These are phyloP conservation scores for Spatulosminthurus flaviceps DNA, from an alignment of 2,888 invertebrate species.

Conservation along the genomic window DNA sequence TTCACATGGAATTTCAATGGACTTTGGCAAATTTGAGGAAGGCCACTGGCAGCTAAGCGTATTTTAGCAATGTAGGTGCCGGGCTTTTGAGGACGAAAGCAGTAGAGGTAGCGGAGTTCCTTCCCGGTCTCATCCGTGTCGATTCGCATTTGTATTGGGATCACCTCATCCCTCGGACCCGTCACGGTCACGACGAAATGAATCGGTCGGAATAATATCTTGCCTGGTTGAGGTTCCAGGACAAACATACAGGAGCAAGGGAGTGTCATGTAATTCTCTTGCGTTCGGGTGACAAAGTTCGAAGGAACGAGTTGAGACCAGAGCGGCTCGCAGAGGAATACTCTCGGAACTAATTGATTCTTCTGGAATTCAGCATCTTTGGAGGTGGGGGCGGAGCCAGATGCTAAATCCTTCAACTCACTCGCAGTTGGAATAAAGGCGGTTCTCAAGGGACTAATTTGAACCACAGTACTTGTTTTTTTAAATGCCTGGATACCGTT, in stretches of 20 bases:
- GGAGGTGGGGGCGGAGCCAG: neutral
- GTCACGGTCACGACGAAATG: conserved; percentile 44
- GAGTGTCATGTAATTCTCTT: neutral
- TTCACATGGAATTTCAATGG: conserved; percentile 35
- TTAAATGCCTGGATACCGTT: conserved; percentile 26
- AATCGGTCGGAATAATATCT: conserved; percentile 37
- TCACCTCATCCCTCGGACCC: conserved; percentile 29
- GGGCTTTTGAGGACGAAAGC: conserved; percentile 38
- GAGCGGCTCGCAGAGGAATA: conserved; percentile 31
- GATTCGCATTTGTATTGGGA: conserved; percentile 38
- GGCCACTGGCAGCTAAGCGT: conserved; percentile 39
- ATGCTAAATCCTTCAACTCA: conserved; percentile 19
- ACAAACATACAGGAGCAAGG: conserved; percentile 25
- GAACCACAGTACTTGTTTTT: conserved; percentile 10
- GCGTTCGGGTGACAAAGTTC: conserved; percentile 40
- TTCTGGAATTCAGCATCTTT: conserved; percentile 33
- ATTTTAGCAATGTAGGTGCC: conserved; percentile 42
- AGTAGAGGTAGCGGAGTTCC: conserved; percentile 41
- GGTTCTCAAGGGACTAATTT: conserved; percentile 32
- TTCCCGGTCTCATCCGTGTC: conserved; percentile 39
- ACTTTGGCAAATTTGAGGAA: conserved; percentile 42
- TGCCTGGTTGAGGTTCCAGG: conserved; percentile 42
- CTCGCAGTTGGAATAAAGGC: conserved; percentile 31
- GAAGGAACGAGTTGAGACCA: conserved; percentile 45
- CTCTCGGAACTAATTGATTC: conserved; percentile 37